phyloP scores from a whole-genome alignment of 30 jellyfish, hydroid and myxozoan genomes.

The Pseudorhiza aurosa region DNA sequence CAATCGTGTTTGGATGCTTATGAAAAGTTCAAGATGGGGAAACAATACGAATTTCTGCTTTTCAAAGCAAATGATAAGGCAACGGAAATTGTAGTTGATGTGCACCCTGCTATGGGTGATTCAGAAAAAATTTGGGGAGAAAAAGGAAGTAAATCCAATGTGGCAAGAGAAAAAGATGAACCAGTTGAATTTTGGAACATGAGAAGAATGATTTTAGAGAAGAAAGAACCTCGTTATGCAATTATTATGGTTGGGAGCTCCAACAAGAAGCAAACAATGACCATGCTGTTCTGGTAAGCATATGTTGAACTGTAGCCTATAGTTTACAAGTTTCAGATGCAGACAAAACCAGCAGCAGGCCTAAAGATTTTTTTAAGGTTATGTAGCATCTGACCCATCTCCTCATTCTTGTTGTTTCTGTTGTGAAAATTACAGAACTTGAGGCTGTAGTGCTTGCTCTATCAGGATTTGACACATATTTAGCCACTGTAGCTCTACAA shows the following conservation, averaged over 20 bases:
- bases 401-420: no score
- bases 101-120: slow-evolving; percentile 16
- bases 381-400: no score
- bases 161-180: slow-evolving; percentile 48
- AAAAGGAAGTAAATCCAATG: background rate
- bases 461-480: no score
- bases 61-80: slow-evolving; percentile 16
- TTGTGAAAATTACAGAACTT: no score
- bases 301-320: no score
- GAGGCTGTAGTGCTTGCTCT: no score
- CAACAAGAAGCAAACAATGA: background rate
- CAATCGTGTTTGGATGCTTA: slow-evolving; percentile 12
- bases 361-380: no score
- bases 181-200: slow-evolving; percentile 61
- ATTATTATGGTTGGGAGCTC: background rate
- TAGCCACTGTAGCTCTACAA: no score
- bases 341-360: no score
- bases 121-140: slow-evolving; percentile 43
- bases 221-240: slow-evolving; percentile 28
- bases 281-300: slow-evolving; percentile 46
- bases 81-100: slow-evolving; percentile 12
- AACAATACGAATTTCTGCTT: slow-evolving; percentile 30
- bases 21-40: slow-evolving; percentile 36
- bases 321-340: no score
- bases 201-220: slow-evolving; percentile 41